Evolutionary conservation across 2,888 invertebrate species (phyloP).

Genomic region (Drosophila multiciliata): DNA sequence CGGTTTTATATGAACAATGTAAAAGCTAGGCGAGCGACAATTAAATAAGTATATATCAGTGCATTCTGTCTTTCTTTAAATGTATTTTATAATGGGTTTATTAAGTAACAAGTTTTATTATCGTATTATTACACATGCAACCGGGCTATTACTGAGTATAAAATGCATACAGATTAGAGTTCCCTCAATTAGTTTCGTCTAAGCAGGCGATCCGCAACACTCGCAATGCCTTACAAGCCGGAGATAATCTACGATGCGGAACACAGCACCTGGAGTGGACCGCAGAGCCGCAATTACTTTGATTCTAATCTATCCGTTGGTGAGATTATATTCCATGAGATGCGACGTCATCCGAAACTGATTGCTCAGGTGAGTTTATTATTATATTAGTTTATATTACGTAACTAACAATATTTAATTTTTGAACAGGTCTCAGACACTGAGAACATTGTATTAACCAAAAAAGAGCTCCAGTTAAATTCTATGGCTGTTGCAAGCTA

Average conservation of each 20-base stretch:
- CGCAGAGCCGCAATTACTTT: conserved; percentile 23
- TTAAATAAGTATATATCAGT: neutral
- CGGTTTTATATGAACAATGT: neutral
- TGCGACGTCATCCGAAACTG: conserved; percentile 53
- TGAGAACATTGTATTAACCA: conserved; percentile 56
- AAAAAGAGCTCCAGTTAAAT: conserved; percentile 54
- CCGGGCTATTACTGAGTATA: neutral
- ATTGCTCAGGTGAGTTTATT: conserved; percentile 29
- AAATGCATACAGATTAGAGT: neutral
- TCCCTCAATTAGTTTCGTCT: neutral
- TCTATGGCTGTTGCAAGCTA: conserved; percentile 68
- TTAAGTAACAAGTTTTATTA: too few species aligned
- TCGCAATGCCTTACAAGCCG: conserved; percentile 30
- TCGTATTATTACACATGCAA: neutral
- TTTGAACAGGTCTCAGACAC: conserved; percentile 65
- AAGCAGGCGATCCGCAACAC: neutral
- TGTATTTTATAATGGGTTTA: neutral
- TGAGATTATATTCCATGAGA: conserved; percentile 55
- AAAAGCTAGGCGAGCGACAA: neutral
- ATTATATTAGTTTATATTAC: neutral
- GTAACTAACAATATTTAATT: neutral
- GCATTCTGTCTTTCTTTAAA: neutral
- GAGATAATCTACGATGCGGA: conserved; percentile 38
- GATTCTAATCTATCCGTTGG: conserved; percentile 59
- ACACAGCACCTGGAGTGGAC: conserved; percentile 53